Conservation (phyloP, 2,888 invertebrate species). For the Sinelater perroti region DNA sequence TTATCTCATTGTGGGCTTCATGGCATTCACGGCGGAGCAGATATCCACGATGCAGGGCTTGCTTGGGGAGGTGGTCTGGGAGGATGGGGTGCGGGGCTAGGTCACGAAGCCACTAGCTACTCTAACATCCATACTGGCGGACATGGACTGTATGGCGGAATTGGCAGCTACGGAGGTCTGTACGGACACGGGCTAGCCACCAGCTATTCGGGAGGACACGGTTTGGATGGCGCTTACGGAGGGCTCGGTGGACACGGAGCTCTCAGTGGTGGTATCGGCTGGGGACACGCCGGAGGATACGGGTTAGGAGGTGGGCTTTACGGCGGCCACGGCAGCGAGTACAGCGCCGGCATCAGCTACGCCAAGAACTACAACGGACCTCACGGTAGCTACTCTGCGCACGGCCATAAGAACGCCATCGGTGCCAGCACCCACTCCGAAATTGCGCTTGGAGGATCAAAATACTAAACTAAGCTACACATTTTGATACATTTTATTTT, state of each 20-base stretch:
- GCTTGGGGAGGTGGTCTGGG: slow-evolving; percentile 8
- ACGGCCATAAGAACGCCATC: background rate
- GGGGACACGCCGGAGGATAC: slow-evolving; percentile 18
- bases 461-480: background rate
- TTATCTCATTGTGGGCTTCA: slow-evolving; percentile 7
- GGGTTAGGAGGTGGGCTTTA: slow-evolving; percentile 1
- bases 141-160: too few relatives aligned
- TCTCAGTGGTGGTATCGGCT: background rate
- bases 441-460: slow-evolving; percentile 3
- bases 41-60: slow-evolving; percentile 21
- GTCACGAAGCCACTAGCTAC: too few relatives aligned
- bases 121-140: too few relatives aligned
- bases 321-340: background rate
- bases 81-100: slow-evolving; percentile 1
- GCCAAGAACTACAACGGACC: background rate
- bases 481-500: background rate
- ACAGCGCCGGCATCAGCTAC: background rate
- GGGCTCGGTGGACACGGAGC: too few relatives aligned
- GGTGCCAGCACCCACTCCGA: background rate
- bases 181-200: too few relatives aligned
- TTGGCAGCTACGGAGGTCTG: too few relatives aligned
- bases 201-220: too few relatives aligned
- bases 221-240: too few relatives aligned
- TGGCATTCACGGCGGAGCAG: slow-evolving; percentile 23
- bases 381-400: background rate